Base-by-base conservation (phyloP, 1,140 invertebrate species). In the Micrasema longulum region DNA sequence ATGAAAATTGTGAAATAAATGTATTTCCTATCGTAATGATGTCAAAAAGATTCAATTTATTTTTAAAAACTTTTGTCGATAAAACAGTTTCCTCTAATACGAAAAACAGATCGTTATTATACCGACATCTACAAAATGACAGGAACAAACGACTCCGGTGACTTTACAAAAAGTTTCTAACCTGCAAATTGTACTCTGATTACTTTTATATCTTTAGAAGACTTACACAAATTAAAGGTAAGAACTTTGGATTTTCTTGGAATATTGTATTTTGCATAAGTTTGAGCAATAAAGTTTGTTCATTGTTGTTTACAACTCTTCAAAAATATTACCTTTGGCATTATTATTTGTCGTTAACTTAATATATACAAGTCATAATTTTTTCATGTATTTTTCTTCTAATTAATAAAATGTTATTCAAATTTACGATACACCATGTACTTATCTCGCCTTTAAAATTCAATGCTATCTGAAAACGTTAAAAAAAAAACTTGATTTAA, bases 121-220 rank as follows among this genome's bases (percentile, higher is more conserved):
- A 45, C 11, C 41, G 41, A 45, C 41, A 16, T 12, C 41, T n/a
- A n/a, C n/a, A 45, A 20, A 50, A 50, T 50, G 23, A 35, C 53
- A 57, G 53, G n/a, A 35, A 57, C 53, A 57, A 35, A n/a, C 23
- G 31, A 26, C 18, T 35, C n/a, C 53, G 26, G 53, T 57, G 53
- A 57, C 53, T 57, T 57, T 57, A 57, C 53, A 57, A 57, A 57
- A 57, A 57, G 23, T 57, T 35, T 35, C n/a, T 57, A 57, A 57
- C 53, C 53, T 57, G 53, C 23, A 57, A 57, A 14, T 36, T n/a
- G 53, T 57, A n/a, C 18, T 35, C 53, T 18, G 26, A 35, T 26
- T 57, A n/a, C 9, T n/a, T 57, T 57, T 57, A 6, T 57, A 57
- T 36, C 36, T 36, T 57, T 3, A 4, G 11, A 57, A 10, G 7